Percentiles rank a stretch among this genome's conserved stretches.
Evolutionary conservation across 1,140 invertebrate genomes (phyloP).

Genomic region (Zaprionus africanus): DNA sequence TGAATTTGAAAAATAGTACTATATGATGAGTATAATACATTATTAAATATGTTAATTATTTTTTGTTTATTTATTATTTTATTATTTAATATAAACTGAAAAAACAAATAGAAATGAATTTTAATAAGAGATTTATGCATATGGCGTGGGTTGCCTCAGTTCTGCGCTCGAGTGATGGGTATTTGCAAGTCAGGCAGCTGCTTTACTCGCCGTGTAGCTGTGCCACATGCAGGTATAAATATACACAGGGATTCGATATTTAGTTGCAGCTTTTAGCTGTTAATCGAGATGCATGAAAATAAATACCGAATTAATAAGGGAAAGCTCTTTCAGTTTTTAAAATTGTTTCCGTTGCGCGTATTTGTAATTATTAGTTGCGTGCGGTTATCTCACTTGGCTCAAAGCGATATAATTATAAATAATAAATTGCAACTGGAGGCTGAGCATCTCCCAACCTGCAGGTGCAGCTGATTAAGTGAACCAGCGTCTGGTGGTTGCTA

Average conservation of each 20-base stretch:
- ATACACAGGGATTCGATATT: neutral
- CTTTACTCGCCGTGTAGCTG: neutral
- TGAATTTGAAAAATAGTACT: too few relatives aligned
- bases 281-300: slow-evolving; percentile 13
- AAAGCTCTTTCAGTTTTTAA: neutral
- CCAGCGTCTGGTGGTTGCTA: neutral
- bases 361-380: slow-evolving; percentile 4
- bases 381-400: neutral
- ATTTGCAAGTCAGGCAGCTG: neutral
- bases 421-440: slow-evolving; percentile 1
- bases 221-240: slow-evolving; percentile 1
- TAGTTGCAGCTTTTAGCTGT: slow-evolving; percentile 5
- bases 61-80: too few relatives aligned
- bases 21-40: too few relatives aligned
- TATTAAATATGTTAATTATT: too few relatives aligned
- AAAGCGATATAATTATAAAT: slow-evolving; percentile 1
- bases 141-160: neutral
- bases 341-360: neutral
- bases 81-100: too few relatives aligned
- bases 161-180: neutral
- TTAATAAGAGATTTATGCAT: too few relatives aligned
- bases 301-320: slow-evolving; percentile 10
- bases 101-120: too few relatives aligned
- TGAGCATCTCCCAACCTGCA: neutral
- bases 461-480: neutral